Percentiles rank a stretch among this genome's conserved stretches.
Conservation (phyloP, 1,140 invertebrate genomes). For the Spodoptera frugiperda region DNA sequence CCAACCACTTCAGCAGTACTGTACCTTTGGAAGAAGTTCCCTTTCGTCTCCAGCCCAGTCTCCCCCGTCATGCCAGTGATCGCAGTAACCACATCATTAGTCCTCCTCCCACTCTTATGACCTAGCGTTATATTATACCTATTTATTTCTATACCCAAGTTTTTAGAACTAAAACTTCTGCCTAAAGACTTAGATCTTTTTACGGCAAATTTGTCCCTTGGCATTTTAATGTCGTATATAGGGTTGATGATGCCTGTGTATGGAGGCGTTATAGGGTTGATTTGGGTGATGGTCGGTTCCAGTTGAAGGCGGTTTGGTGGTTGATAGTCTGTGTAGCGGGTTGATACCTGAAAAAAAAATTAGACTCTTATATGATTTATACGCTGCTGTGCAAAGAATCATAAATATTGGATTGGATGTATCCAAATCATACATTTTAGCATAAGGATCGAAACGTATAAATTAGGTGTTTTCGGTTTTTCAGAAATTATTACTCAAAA, state of each 20-base stretch:
- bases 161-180: slow-evolving; percentile 70
- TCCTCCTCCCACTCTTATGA: slow-evolving; percentile 63
- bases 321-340: slow-evolving; percentile 60
- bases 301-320: slow-evolving; percentile 64
- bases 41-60: slow-evolving; percentile 69
- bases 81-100: slow-evolving; percentile 78
- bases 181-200: slow-evolving; percentile 78
- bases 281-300: slow-evolving; percentile 48
- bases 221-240: slow-evolving; percentile 74
- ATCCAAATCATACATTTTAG: no score
- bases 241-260: slow-evolving; percentile 79
- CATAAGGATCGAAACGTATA: no score
- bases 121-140: slow-evolving; percentile 73
- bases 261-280: slow-evolving; percentile 47
- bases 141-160: slow-evolving; percentile 65
- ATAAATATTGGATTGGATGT: no score
- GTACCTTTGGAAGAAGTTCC: slow-evolving; percentile 69
- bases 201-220: slow-evolving; percentile 71
- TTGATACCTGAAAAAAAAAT: slow-evolving; percentile 57
- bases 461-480: no score
- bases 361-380: no score
- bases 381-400: no score
- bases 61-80: slow-evolving; percentile 67
- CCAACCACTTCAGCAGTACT: slow-evolving; percentile 67
- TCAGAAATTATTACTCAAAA: no score